Percentiles rank a stretch among this genome's conserved stretches.
Conservation (phyloP, 1,140 invertebrate species). For the Trichogramma pretiosum region DNA sequence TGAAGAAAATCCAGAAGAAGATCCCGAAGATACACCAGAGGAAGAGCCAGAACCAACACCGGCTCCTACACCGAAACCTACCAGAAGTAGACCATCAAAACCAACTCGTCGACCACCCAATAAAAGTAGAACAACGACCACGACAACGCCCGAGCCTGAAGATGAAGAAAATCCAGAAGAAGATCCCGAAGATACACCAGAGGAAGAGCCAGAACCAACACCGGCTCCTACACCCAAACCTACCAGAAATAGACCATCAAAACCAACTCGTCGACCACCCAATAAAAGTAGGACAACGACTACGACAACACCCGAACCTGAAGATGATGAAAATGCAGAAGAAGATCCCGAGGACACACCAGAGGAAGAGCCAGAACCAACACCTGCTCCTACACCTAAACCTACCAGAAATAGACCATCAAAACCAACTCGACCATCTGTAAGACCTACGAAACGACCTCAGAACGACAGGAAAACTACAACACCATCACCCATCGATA, state of each 20-base stretch:
- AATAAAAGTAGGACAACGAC: not conserved
- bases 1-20: not conserved
- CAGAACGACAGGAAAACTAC: no score
- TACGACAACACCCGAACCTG: not conserved
- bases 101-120: not conserved
- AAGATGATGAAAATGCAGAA: no score
- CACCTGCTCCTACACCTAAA: no score
- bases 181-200: not conserved
- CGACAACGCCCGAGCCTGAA: not conserved
- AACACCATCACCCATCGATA: no score
- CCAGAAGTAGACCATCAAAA: not conserved
- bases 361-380: no score
- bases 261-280: not conserved
- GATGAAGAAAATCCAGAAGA: not conserved
- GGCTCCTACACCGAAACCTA: not conserved
- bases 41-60: not conserved
- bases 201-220: not conserved
- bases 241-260: not conserved
- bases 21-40: not conserved
- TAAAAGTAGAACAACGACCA: not conserved
- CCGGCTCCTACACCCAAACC: not conserved
- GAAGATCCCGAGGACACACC: no score
- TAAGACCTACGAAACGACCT: no score
- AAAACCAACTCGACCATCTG: conserved; percentile 4
- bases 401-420: no score